Evolutionary conservation across 1,140 invertebrate species (phyloP).

Genomic region (Mactra quadrangularis): DNA sequence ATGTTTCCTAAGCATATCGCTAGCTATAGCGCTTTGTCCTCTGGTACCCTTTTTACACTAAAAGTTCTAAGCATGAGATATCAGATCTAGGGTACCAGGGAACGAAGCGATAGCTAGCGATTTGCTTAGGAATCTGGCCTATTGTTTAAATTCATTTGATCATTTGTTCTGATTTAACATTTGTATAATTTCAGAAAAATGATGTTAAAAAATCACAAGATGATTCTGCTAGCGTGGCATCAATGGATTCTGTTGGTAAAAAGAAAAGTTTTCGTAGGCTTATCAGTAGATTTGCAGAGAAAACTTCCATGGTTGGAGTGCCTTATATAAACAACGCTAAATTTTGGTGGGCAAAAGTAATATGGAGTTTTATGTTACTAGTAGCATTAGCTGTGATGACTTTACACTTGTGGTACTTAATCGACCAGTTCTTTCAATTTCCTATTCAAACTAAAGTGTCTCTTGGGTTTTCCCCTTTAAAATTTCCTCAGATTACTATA

Average conservation of each 20-base stretch:
- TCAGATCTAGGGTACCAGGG: too few relatives aligned
- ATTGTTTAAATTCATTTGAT: too few relatives aligned
- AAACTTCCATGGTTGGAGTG: slow-evolving; percentile 68
- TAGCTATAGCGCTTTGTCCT: too few relatives aligned
- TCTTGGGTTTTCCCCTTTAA: slow-evolving; percentile 55
- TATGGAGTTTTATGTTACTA: slow-evolving; percentile 62
- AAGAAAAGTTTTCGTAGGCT: slow-evolving; percentile 49
- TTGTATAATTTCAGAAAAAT: too few relatives aligned
- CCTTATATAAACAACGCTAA: slow-evolving; percentile 61
- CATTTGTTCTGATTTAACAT: too few relatives aligned
- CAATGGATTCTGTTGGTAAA: slow-evolving; percentile 45
- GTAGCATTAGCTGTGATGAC: slow-evolving; percentile 55
- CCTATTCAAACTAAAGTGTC: slow-evolving; percentile 63
- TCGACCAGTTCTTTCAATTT: slow-evolving; percentile 58
- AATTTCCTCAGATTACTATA: slow-evolving; percentile 74
- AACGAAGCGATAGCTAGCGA: too few relatives aligned
- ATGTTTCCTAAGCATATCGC: too few relatives aligned
- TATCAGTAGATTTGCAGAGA: slow-evolving; percentile 61
- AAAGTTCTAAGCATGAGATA: too few relatives aligned
- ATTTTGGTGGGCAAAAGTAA: slow-evolving; percentile 48
- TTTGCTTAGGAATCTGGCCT: too few relatives aligned
- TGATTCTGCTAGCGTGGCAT: slow-evolving; percentile 13
- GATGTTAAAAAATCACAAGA: too few relatives aligned
- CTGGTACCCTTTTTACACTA: too few relatives aligned
- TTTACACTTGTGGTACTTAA: slow-evolving; percentile 63